Base-by-base conservation (phyloP, 1,140 invertebrate species). In the Ditylenchus dipsaci region DNA sequence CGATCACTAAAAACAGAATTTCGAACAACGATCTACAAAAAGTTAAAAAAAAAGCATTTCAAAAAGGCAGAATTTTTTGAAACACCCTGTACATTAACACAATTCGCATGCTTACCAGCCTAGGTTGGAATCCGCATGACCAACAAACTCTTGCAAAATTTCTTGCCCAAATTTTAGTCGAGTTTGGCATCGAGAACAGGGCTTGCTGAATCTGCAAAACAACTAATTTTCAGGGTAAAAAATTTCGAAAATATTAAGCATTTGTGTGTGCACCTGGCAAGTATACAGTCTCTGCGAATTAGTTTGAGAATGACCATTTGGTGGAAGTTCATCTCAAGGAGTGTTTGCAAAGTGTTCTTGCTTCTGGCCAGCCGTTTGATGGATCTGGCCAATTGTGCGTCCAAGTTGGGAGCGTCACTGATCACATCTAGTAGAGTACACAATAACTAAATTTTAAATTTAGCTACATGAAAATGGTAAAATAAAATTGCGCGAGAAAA, bases 261-360 rank as follows among this genome's bases (percentile, higher is more conserved):
- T 45, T 13, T 11, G n/a, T 13, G 43, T 11, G n/a, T 27, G 1
- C 15, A 67, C 65, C 64, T 67, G 27, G 58, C 29, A 17, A 67
- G 30, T 19, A 67, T 42, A 23, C 68, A 69, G 26, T 33, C n/a
- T 30, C 68, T 38, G n/a, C 65, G 38, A 53, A 69, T 57, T 7
- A 69, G 45, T 26, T 47, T 64, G 17, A 21, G 21, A 21, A 69
- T 59, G 15, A 70, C 59, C 26, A 69, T 49, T 26, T 57, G 56
- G 8, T 68, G 61, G 56, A 69, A 69, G 38, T 69, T 42, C 68
- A 69, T 69, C 3, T 69, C 68, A 30, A 69, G 68, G 67, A 69
- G 30, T 3, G 45, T 23, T 38, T 70, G 68, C 30, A 69, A 56
- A 15, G 67, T 57, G 13, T 27, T 66, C 17, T 69, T 30, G 33